Evolutionary conservation across 2,113 vertebrate genomes (phyloP).

Genomic region (Tragelaphus imberbis): DNA sequence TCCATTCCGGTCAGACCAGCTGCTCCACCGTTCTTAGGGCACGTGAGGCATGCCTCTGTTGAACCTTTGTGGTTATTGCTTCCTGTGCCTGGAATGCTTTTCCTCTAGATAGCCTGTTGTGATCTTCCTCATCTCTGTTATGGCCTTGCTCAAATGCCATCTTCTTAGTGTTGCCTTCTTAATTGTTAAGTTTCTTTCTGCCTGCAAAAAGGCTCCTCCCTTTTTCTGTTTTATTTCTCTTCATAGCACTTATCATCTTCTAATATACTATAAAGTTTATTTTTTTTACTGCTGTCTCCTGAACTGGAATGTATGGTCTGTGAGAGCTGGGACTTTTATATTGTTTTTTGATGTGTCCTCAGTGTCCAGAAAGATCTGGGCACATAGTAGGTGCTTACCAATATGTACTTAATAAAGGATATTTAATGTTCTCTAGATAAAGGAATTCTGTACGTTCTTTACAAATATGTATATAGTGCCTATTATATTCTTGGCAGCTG

Average conservation of each 20-base stretch:
- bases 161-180: neutral
- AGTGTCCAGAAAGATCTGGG: neutral
- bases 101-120: neutral
- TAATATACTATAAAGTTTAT: neutral
- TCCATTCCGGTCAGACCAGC: neutral
- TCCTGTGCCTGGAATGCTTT: neutral
- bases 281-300: neutral
- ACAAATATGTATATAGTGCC: neutral
- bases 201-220: neutral
- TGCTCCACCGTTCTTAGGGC: too few species aligned
- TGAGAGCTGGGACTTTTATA: neutral
- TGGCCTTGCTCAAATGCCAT: neutral
- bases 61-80: neutral
- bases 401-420: neutral
- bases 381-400: neutral
- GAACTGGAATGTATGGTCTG: neutral
- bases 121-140: neutral
- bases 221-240: neutral
- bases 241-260: neutral
- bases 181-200: neutral
- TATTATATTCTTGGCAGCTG: neutral
- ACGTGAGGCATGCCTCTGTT: neutral
- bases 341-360: neutral
- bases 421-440: neutral
- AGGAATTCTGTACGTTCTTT: neutral